Conservation (phyloP, 2,888 invertebrate genomes). For the Campaea margaritaria region DNA sequence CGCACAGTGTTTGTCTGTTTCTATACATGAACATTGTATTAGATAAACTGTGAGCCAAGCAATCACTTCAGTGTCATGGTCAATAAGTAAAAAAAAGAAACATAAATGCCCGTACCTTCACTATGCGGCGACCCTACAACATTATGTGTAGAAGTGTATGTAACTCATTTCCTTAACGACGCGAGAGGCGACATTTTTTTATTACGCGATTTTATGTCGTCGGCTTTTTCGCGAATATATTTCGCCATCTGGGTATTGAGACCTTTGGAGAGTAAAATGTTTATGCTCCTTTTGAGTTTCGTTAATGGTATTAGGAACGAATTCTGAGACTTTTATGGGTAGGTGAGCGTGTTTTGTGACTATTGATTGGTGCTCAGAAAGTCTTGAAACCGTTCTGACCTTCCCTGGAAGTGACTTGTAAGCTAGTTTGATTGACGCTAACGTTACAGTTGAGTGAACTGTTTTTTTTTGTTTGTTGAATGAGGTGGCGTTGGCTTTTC, state of each 20-base stretch:
- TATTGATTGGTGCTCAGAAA: constrained; percentile 18
- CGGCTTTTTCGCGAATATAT: constrained; percentile 43
- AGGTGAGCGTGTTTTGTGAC: constrained; percentile 25
- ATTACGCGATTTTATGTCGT: constrained; percentile 53
- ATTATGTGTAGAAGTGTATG: constrained; percentile 42
- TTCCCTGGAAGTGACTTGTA: background rate
- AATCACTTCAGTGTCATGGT: too few relatives aligned
- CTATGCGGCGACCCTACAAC: constrained; percentile 25
- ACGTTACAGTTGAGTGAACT: too few relatives aligned
- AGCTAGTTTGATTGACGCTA: too few relatives aligned
- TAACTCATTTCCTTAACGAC: constrained; percentile 72
- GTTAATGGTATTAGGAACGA: constrained; percentile 30
- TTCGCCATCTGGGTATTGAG: constrained; percentile 41
- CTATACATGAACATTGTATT: too few relatives aligned
- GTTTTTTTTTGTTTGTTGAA: too few relatives aligned
- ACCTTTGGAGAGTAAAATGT: constrained; percentile 36
- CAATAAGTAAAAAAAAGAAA: background rate
- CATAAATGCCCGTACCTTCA: constrained; percentile 6
- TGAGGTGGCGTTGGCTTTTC: too few relatives aligned
- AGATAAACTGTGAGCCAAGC: too few relatives aligned
- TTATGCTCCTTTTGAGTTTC: constrained; percentile 31
- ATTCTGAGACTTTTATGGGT: constrained; percentile 23
- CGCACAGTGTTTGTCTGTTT: too few relatives aligned
- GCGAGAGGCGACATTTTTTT: constrained; percentile 53
- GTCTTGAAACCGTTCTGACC: constrained; percentile 18